Evolutionary conservation across 2,797 vertebrate genomes (phyloP), one percentile per base, ranked within the genome.

Genomic region (Chelon labrosus): DNA sequence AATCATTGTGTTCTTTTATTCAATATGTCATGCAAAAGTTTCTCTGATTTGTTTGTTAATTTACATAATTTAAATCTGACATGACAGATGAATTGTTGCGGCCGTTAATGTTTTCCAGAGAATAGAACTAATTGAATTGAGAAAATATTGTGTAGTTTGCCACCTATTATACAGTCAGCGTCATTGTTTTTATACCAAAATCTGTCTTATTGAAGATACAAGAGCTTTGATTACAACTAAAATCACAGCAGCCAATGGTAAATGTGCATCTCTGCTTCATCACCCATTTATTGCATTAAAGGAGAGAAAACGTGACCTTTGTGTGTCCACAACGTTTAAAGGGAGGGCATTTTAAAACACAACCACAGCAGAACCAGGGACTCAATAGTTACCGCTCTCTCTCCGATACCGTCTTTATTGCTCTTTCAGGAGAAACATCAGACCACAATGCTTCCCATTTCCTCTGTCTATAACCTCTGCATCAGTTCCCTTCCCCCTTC

Each of bases 341-440:
- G 19, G 72, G 38, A 0, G 38, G 56, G 13, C 46, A 59, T 70
- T 67, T 64, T 70, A 55, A 88, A 83, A 77, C 68, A 78, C 69
- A 84, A 85, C 82, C 69, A 54, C 75, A 56, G 56, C 42, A 50
- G 27, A 82, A 75, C 49, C 27, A 49, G 59, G 85, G 72, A 83
- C 77, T 82, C 84, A 88, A 73, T 44, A 85, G 75, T 70, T 68
- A 47, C 80, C 70, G 44, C 31, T 84, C 55, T 35, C 78, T 54
- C 53, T 49, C 77, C 57, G 74, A 42, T 49, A 47, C 41, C 2
- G 58, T 51, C 67, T 88, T 87, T 83, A 85, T 86, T 27, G 44
- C 69, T 73, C 47, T 77, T 85, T 72, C 76, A 80, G 84, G 70
- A 78, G 71, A 88, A 91, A 85, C 81, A 91, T 89, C 84, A 83